Percentiles rank a stretch among this genome's conserved stretches.
Conservation (phyloP, 1,140 invertebrate genomes). For the Drosophila varians region DNA sequence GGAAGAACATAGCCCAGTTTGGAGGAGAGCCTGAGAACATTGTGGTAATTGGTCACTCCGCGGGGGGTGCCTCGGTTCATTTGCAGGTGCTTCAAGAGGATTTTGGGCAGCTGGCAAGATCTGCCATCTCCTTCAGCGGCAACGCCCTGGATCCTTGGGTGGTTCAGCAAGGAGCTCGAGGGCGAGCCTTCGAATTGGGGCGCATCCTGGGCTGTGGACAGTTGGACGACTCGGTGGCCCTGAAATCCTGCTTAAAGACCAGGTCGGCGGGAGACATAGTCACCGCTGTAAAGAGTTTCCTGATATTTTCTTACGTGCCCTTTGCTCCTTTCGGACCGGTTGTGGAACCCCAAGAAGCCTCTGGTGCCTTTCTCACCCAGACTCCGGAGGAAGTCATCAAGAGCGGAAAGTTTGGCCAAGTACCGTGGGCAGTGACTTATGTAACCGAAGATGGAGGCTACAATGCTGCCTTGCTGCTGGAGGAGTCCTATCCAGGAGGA, state of each 20-base stretch:
- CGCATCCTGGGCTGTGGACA: conserved; percentile 85
- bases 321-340: conserved; percentile 86
- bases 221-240: conserved; percentile 58
- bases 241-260: conserved; percentile 86
- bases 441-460: conserved; percentile 85
- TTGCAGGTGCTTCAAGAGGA: conserved; percentile 87
- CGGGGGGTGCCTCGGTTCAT: conserved; percentile 86
- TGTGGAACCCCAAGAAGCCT: conserved; percentile 76
- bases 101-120: conserved; percentile 48
- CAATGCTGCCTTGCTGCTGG: conserved; percentile 80
- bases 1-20: conserved; percentile 85
- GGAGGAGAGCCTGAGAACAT: conserved; percentile 86
- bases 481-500: not conserved
- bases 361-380: conserved; percentile 84
- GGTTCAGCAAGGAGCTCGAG: conserved; percentile 84
- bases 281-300: conserved; percentile 45
- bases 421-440: conserved; percentile 85
- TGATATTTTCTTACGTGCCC: conserved; percentile 85
- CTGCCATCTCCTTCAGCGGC: conserved; percentile 67
- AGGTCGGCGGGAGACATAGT: conserved; percentile 79
- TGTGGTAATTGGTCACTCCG: conserved; percentile 85
- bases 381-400: conserved; percentile 84
- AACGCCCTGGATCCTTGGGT: conserved; percentile 73
- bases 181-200: conserved; percentile 85
- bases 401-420: conserved; percentile 83